Evolutionary conservation across 2,113 vertebrate species (phyloP).

Genomic region (Triplophysa rosa): DNA sequence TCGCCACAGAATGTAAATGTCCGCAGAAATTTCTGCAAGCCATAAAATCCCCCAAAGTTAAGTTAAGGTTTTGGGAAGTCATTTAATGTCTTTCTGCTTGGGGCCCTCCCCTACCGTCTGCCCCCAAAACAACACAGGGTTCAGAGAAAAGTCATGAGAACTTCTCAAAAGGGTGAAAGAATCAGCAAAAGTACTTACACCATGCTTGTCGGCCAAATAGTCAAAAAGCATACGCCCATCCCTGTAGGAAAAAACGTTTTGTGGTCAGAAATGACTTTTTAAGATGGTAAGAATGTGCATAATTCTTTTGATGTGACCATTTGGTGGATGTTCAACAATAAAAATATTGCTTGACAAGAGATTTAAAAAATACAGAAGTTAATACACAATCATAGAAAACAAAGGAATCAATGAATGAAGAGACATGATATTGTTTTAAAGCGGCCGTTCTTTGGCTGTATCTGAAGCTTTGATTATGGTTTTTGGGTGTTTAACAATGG

Average conservation of each 20-base stretch:
- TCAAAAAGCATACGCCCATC: slow-evolving; percentile 96
- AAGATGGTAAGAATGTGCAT: slow-evolving; percentile 9
- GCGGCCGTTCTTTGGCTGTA: no score
- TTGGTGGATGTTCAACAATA: not conserved
- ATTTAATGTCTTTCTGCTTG: slow-evolving; percentile 68
- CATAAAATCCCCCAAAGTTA: slow-evolving; percentile 75
- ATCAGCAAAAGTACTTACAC: slow-evolving; percentile 81
- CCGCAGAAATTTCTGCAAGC: slow-evolving; percentile 76
- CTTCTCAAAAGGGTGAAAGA: slow-evolving; percentile 62
- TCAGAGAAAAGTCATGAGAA: slow-evolving; percentile 77
- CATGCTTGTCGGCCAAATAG: slow-evolving; percentile 93
- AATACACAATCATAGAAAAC: not conserved
- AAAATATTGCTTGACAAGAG: not conserved
- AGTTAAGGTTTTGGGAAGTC: slow-evolving; percentile 79
- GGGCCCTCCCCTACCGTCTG: slow-evolving; percentile 59
- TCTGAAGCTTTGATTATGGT: no score
- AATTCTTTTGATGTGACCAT: not conserved
- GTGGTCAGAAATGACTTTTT: slow-evolving; percentile 52
- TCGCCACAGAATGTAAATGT: slow-evolving; percentile 80
- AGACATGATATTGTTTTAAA: no score
- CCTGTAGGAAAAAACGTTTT: slow-evolving; percentile 70
- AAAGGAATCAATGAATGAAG: no score
- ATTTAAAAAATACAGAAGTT: not conserved
- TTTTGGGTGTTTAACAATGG: no score
- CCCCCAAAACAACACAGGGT: slow-evolving; percentile 68